Evolutionary conservation across 2,797 vertebrate genomes (phyloP).

Genomic region (Loriculus beryllinus): DNA sequence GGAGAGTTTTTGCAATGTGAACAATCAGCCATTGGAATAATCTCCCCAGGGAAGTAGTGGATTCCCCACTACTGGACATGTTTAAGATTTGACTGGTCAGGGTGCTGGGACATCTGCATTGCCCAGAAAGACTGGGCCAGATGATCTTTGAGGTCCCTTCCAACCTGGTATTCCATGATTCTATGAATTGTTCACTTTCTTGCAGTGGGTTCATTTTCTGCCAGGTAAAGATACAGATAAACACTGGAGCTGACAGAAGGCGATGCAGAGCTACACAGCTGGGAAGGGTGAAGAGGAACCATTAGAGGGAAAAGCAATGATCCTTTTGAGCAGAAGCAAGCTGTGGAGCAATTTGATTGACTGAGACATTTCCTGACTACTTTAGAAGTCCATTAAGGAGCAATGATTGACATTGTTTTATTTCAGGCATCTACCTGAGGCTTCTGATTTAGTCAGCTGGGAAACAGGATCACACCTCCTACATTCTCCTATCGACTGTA

Average conservation of each 20-base stretch:
- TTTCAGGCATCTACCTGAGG: conserved; percentile 54
- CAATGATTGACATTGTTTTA: conserved; percentile 35
- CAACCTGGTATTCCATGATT: background rate
- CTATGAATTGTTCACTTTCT: background rate
- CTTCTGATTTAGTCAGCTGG: conserved; percentile 31
- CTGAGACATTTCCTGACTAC: conserved; percentile 42
- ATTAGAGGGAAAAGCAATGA: background rate
- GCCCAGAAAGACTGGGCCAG: background rate
- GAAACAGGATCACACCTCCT: conserved; percentile 1
- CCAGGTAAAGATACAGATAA: background rate
- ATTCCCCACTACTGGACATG: background rate
- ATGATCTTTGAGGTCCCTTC: background rate
- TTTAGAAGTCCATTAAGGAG: conserved; percentile 58
- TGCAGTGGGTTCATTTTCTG: background rate
- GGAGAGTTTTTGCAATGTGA: background rate
- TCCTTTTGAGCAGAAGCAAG: conserved; percentile 9
- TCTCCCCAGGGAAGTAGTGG: background rate
- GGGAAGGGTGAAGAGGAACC: background rate
- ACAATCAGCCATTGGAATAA: background rate
- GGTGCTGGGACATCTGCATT: background rate
- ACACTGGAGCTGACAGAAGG: background rate
- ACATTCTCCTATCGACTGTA: background rate
- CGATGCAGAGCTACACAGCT: background rate
- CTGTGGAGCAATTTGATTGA: conserved; percentile 16
- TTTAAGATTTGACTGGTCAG: background rate